phyloP scores from a whole-genome alignment of 2,888 invertebrate genomes.

The Homarus gammarus region DNA sequence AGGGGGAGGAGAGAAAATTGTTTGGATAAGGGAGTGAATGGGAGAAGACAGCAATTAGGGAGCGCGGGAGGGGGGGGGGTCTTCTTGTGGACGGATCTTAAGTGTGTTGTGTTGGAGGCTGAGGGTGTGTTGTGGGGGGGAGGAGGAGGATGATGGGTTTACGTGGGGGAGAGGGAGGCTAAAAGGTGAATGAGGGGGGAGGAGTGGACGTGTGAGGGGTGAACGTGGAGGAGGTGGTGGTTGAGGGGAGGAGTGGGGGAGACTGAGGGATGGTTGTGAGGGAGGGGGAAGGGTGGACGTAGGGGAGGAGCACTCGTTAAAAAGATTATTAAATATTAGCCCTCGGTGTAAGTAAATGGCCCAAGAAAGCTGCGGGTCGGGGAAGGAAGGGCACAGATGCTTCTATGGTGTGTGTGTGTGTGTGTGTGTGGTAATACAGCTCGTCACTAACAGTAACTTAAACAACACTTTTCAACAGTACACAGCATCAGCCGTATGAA shows the following conservation, averaged over 20 bases:
- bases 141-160: background rate
- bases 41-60: background rate
- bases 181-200: background rate
- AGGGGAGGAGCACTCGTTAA: background rate
- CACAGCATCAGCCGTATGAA: too few relatives aligned
- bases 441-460: too few relatives aligned
- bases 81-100: background rate
- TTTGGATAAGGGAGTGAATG: background rate
- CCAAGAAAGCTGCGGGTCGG: background rate
- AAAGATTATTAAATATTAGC: conserved; percentile 6
- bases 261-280: too few relatives aligned
- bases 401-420: too few relatives aligned
- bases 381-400: background rate
- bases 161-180: too few relatives aligned
- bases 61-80: background rate
- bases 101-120: background rate
- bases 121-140: background rate
- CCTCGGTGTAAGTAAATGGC: background rate
- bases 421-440: too few relatives aligned
- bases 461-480: too few relatives aligned
- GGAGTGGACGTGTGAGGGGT: too few relatives aligned
- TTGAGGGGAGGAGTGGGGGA: too few relatives aligned
- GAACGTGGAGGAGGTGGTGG: background rate
- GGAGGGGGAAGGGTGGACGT: background rate
- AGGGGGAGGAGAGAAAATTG: background rate